Evolutionary conservation across 2,797 vertebrate species (phyloP).

Genomic region (Coilia nasus): DNA sequence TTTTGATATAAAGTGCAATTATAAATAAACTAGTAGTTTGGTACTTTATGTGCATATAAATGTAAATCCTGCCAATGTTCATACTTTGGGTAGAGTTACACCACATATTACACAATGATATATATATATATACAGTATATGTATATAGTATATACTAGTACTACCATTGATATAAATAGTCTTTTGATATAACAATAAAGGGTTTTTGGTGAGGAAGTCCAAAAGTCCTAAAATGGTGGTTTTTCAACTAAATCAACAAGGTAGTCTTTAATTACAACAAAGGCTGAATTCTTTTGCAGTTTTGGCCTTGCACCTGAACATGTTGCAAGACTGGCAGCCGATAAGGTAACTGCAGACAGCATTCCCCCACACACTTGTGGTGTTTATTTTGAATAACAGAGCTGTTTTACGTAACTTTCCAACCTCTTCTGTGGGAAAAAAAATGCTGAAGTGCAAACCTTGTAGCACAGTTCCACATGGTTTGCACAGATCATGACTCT

Average conservation of each 20-base stretch:
- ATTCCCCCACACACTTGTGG: conserved; percentile 4
- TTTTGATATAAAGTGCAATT: not conserved
- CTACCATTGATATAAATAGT: not conserved
- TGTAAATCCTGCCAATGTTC: no score
- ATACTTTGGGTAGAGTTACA: no score
- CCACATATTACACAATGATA: no score
- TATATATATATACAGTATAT: no score
- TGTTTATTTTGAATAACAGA: conserved; percentile 31
- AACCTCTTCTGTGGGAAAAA: not conserved
- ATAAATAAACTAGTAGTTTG: no score
- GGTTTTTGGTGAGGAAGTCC: not conserved
- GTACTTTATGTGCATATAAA: no score
- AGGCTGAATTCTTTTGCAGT: not conserved
- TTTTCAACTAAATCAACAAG: not conserved
- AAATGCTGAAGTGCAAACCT: conserved; percentile 5
- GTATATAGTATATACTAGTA: no score
- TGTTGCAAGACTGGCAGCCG: conserved; percentile 45
- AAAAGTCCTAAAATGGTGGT: not conserved
- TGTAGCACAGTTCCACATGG: not conserved
- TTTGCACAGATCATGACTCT: conserved; percentile 55
- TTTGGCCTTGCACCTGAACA: conserved; percentile 33
- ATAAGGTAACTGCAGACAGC: conserved; percentile 33
- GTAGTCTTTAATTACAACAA: not conserved
- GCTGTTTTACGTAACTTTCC: not conserved
- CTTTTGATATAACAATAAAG: not conserved